These are phyloP conservation scores for Taphrorychus bicolor DNA, from an alignment of 2,888 invertebrate genomes.

Conservation along the genomic window DNA sequence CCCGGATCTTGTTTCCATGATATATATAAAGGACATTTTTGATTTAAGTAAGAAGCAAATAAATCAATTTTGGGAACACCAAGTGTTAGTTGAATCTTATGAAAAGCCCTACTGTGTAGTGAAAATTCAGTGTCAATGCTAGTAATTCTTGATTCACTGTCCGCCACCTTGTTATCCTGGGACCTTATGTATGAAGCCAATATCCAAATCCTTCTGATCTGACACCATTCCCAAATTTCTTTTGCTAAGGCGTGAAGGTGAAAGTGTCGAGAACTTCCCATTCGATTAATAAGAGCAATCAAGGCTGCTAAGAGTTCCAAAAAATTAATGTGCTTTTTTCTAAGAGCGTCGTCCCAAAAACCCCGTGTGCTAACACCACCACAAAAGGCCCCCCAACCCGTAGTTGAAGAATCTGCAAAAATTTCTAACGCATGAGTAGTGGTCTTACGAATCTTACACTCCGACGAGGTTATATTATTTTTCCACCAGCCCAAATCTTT, in stretches of 20 bases:
- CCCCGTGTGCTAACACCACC: conserved; percentile 26
- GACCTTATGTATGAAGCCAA: neutral
- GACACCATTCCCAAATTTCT: conserved; percentile 31
- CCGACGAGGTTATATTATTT: conserved; percentile 10
- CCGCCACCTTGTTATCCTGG: neutral
- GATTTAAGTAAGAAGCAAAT: conserved; percentile 35
- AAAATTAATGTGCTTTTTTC: conserved; percentile 2
- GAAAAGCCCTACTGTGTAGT: neutral
- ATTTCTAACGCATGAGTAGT: conserved; percentile 29
- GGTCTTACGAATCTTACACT: too few species aligned
- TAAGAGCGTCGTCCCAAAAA: neutral
- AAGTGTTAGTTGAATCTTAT: neutral
- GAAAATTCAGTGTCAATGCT: neutral
- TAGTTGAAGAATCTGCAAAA: conserved; percentile 39
- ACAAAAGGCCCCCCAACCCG: conserved; percentile 41
- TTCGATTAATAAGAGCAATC: conserved; percentile 41
- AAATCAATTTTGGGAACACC: conserved; percentile 32
- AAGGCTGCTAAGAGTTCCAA: conserved; percentile 29
- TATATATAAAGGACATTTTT: conserved; percentile 35
- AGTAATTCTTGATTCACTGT: neutral
- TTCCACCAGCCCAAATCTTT: too few species aligned
- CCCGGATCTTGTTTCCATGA: conserved; percentile 39
- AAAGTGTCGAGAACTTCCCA: conserved; percentile 39
- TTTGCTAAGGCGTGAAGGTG: conserved; percentile 31
- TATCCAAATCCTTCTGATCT: conserved; percentile 18